Conservation (phyloP, 2,888 invertebrate species). For the Nomada lathburiana region DNA sequence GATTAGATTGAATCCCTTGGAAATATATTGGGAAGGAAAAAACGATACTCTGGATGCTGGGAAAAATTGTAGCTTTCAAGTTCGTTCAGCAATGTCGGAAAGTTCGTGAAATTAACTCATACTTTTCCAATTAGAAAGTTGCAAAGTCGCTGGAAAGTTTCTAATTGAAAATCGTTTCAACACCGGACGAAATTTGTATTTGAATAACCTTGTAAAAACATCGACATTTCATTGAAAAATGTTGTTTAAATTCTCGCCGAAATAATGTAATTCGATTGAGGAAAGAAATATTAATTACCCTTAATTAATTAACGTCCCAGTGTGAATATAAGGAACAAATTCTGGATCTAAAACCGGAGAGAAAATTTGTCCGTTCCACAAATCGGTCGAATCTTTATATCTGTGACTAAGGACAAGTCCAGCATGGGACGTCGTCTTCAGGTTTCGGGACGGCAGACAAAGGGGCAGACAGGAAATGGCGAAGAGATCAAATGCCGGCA, state of each 20-base stretch:
- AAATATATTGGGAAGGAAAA: slow-evolving; percentile 5
- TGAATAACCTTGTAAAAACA: too few relatives aligned
- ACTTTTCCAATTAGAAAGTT: neutral
- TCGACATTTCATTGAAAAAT: too few relatives aligned
- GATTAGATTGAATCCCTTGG: slow-evolving; percentile 21
- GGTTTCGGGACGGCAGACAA: slow-evolving; percentile 37
- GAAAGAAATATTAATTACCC: neutral
- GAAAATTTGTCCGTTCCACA: neutral
- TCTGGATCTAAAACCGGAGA: neutral
- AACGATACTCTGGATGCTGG: neutral
- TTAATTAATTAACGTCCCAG: too few relatives aligned
- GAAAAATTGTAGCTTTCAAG: neutral
- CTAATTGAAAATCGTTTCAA: neutral
- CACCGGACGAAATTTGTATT: too few relatives aligned
- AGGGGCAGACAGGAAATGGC: slow-evolving; percentile 53
- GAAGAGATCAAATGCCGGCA: slow-evolving; percentile 59
- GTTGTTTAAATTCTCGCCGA: too few relatives aligned
- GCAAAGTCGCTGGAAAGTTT: neutral
- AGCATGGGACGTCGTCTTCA: slow-evolving; percentile 36
- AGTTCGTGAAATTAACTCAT: too few relatives aligned
- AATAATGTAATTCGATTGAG: neutral
- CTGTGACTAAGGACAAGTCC: neutral
- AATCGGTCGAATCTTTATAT: slow-evolving; percentile 44
- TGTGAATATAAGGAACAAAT: neutral
- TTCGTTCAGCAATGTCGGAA: too few relatives aligned